phyloP scores from a whole-genome alignment of 2,797 vertebrate species.

The Lagocephalus sceleratus region DNA sequence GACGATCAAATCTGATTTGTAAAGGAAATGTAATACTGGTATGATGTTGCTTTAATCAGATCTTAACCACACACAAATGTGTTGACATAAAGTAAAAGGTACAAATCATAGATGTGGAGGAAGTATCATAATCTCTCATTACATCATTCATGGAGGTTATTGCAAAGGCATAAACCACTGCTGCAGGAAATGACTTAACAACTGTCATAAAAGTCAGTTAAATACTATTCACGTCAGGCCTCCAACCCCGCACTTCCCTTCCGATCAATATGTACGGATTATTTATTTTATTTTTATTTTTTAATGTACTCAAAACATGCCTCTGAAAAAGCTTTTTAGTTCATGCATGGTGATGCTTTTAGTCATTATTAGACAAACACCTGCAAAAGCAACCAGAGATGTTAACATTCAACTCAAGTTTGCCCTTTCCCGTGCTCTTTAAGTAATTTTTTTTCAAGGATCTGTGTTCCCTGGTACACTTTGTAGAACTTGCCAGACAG shows the following conservation, averaged over 20 bases:
- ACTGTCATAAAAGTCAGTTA: constrained; percentile 76
- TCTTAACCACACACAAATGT: constrained; percentile 11
- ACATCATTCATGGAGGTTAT: constrained; percentile 73
- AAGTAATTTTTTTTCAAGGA: constrained; percentile 26
- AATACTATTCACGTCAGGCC: constrained; percentile 51
- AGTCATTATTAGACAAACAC: background rate
- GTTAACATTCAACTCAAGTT: constrained; percentile 5
- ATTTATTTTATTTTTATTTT: constrained; percentile 30
- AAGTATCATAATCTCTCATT: constrained; percentile 73
- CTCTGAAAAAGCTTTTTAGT: background rate
- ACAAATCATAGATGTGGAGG: constrained; percentile 68
- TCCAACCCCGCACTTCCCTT: constrained; percentile 35
- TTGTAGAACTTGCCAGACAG: constrained; percentile 34
- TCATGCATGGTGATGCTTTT: background rate
- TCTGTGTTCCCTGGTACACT: constrained; percentile 32
- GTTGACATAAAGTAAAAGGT: constrained; percentile 48
- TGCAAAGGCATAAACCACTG: constrained; percentile 70
- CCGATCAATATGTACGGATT: constrained; percentile 66
- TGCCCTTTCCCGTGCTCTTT: constrained; percentile 15
- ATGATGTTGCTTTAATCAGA: constrained; percentile 26
- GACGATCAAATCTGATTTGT: too few species aligned
- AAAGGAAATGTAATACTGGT: constrained; percentile 4
- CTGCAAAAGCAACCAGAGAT: constrained; percentile 6
- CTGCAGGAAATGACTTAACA: constrained; percentile 76
- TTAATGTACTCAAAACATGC: constrained; percentile 2